phyloP scores from a whole-genome alignment of 2,888 invertebrate genomes.

The Cecidostiba fungosa region DNA sequence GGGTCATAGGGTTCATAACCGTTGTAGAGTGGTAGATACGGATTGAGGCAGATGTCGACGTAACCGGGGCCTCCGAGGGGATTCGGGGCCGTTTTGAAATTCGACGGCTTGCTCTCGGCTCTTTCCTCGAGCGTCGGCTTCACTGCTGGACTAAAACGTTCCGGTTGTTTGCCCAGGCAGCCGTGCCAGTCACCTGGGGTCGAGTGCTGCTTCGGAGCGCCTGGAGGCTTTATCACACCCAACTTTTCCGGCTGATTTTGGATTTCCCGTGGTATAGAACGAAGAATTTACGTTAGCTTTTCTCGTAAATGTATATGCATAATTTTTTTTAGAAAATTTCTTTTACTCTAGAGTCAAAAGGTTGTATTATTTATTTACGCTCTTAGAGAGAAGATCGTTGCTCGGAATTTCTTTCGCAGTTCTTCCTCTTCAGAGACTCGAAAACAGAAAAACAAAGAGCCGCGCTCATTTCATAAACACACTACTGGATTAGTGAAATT shows the following conservation, averaged over 20 bases:
- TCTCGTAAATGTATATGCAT: too few relatives aligned
- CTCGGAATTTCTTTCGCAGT: neutral
- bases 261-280: neutral
- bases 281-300: neutral
- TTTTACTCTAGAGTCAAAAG: too few relatives aligned
- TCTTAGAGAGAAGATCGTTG: too few relatives aligned
- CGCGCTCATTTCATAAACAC: neutral
- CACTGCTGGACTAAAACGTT: slow-evolving; percentile 72
- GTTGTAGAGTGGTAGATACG: slow-evolving; percentile 78
- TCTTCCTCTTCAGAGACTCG: neutral
- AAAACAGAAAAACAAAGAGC: neutral
- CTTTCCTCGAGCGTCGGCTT: slow-evolving; percentile 66
- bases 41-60: slow-evolving; percentile 80
- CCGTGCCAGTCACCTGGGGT: slow-evolving; percentile 82
- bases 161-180: slow-evolving; percentile 78
- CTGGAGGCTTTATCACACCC: slow-evolving; percentile 21
- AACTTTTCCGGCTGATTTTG: neutral
- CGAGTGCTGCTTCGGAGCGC: slow-evolving; percentile 78
- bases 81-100: slow-evolving; percentile 72
- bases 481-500: neutral
- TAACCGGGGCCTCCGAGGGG: slow-evolving; percentile 82
- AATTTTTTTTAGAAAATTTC: too few relatives aligned
- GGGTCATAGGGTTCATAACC: slow-evolving; percentile 69
- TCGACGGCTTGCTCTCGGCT: slow-evolving; percentile 65
- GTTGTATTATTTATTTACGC: too few relatives aligned